Evolutionary conservation across 2,113 vertebrate species (phyloP).

Genomic region (Archocentrus centrarchus): DNA sequence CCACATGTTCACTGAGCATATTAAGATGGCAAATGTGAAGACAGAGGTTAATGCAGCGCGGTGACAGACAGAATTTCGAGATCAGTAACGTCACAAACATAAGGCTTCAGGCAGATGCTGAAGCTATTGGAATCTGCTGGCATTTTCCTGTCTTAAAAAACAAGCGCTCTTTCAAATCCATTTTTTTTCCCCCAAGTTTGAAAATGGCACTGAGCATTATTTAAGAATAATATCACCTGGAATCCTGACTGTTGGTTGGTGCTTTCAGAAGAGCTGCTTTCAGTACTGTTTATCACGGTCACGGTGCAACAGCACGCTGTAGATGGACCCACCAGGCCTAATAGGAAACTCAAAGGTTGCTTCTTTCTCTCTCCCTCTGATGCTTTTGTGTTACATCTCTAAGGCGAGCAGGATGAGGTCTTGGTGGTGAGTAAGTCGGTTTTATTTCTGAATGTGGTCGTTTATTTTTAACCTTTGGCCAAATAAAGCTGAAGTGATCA

Average conservation of each 20-base stretch:
- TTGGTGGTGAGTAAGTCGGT: neutral
- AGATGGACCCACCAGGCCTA: neutral
- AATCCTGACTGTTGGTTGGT: neutral
- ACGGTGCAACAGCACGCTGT: neutral
- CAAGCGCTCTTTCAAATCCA: slow-evolving; percentile 7
- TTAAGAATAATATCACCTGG: neutral
- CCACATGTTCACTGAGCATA: neutral
- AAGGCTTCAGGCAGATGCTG: neutral
- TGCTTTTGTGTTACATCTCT: neutral
- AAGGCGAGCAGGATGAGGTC: neutral
- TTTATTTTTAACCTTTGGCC: neutral
- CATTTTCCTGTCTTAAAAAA: neutral
- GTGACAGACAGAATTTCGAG: neutral
- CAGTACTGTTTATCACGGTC: neutral
- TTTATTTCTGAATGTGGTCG: neutral
- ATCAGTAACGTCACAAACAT: slow-evolving; percentile 13
- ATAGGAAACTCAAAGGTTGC: neutral
- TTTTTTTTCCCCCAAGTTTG: neutral
- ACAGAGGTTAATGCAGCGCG: slow-evolving; percentile 11
- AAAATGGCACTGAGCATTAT: slow-evolving; percentile 29
- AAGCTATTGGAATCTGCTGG: slow-evolving; percentile 3
- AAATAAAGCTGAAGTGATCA: neutral
- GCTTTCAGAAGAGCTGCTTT: slow-evolving; percentile 4
- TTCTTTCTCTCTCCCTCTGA: neutral
- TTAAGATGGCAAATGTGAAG: neutral